These are phyloP conservation scores for Campylorhamphus procurvoides DNA, from an alignment of 2,113 vertebrate species.

Conservation along the genomic window DNA sequence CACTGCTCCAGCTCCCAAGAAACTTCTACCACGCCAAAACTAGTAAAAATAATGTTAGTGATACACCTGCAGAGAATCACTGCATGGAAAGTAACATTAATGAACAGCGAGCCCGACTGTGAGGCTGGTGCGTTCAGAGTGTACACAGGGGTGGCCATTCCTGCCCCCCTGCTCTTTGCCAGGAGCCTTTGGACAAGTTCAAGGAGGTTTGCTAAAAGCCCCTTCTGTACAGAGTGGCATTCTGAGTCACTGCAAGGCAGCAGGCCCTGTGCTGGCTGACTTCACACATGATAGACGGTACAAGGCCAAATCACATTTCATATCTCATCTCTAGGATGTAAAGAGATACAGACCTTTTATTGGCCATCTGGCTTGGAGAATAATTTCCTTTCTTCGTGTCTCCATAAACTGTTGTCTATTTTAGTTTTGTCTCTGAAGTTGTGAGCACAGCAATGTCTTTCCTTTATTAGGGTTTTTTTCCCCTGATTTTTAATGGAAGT, in stretches of 20 bases:
- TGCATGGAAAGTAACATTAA: accelerated
- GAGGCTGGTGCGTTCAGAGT: accelerated
- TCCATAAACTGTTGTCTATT: not conserved
- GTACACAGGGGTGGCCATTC: not conserved
- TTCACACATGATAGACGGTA: not conserved
- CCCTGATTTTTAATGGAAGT: not conserved
- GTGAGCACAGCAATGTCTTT: not conserved
- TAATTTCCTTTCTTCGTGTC: not conserved
- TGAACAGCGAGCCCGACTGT: accelerated
- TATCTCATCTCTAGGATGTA: not conserved
- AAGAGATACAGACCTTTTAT: not conserved
- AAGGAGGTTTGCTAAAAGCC: not conserved
- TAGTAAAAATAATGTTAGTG: not conserved
- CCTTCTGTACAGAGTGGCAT: accelerated
- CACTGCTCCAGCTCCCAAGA: not conserved
- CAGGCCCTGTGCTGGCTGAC: not conserved
- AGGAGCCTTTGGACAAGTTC: not conserved
- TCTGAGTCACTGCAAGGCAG: not conserved
- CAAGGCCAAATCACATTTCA: not conserved
- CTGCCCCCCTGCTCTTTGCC: not conserved
- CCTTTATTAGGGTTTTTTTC: not conserved
- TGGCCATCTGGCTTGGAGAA: conserved; percentile 22
- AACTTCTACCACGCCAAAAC: not conserved
- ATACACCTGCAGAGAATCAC: not conserved
- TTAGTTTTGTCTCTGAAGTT: not conserved